These are phyloP conservation scores for Typhlichthys subterraneus DNA, from an alignment of 2,797 vertebrate species.

Conservation along the genomic window DNA sequence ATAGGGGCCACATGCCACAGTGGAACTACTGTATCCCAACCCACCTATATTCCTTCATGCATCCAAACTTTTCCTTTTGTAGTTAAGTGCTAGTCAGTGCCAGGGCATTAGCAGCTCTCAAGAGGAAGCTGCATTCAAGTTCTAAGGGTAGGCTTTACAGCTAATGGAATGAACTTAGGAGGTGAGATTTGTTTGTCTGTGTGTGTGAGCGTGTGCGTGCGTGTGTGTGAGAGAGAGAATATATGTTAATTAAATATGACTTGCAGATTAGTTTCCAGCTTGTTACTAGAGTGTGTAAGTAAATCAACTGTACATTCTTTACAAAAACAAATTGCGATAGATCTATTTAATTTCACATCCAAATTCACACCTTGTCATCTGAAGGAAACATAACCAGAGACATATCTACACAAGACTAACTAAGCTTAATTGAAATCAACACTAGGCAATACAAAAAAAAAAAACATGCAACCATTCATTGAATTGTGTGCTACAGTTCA, in stretches of 20 bases:
- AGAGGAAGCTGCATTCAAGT: too few relatives aligned
- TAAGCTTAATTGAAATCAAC: conserved; percentile 9
- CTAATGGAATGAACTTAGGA: too few relatives aligned
- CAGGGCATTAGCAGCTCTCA: too few relatives aligned
- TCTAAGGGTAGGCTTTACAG: too few relatives aligned
- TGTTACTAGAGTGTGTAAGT: not conserved
- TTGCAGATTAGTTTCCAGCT: not conserved
- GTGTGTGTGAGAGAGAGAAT: not conserved
- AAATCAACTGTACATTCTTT: not conserved
- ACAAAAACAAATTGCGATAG: not conserved
- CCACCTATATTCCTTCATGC: too few relatives aligned
- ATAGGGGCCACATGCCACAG: too few relatives aligned
- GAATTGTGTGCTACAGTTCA: not conserved
- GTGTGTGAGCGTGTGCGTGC: not conserved
- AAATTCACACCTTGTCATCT: not conserved
- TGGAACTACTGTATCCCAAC: too few relatives aligned
- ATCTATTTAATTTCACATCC: conserved; percentile 1
- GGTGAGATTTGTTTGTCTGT: not conserved
- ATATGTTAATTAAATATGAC: not conserved
- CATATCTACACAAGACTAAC: conserved; percentile 6
- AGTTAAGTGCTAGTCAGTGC: too few relatives aligned
- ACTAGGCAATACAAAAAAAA: too few relatives aligned
- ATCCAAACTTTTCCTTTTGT: too few relatives aligned
- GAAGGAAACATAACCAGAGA: not conserved
- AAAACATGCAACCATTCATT: too few relatives aligned